Evolutionary conservation across 2,888 invertebrate genomes (phyloP).

Genomic region (Sipha maydis): DNA sequence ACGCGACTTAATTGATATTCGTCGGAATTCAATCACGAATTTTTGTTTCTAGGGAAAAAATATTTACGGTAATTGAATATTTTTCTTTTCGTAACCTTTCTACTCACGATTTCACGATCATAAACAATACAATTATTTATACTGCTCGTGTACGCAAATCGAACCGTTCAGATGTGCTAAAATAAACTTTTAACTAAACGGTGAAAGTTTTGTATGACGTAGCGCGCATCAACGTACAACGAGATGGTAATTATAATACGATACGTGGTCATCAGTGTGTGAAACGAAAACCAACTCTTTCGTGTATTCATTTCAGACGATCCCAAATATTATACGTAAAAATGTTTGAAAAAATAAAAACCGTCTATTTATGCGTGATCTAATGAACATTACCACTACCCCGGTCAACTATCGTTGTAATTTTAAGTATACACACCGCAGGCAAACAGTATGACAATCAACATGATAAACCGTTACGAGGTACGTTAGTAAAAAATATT

Average conservation of each 20-base stretch:
- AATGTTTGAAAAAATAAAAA: no score
- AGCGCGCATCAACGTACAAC: not conserved
- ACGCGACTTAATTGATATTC: not conserved
- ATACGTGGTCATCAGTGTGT: not conserved
- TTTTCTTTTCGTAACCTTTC: not conserved
- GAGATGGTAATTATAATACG: not conserved
- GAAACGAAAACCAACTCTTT: not conserved
- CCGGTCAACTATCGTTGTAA: no score
- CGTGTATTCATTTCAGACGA: not conserved
- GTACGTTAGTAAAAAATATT: no score
- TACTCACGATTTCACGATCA: not conserved
- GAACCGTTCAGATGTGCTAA: not conserved
- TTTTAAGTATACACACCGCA: no score
- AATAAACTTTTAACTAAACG: not conserved
- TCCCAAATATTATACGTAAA: no score
- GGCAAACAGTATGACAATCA: no score
- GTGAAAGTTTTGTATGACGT: not conserved
- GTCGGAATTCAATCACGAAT: not conserved
- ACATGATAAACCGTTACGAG: no score
- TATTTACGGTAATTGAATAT: not conserved
- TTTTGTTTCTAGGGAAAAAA: not conserved
- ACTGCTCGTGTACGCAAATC: not conserved
- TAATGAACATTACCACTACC: no score
- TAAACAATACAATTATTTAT: not conserved
- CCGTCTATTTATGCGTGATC: no score